Conservation (phyloP, 2,113 vertebrate genomes). For the Pangasianodon gigas region DNA sequence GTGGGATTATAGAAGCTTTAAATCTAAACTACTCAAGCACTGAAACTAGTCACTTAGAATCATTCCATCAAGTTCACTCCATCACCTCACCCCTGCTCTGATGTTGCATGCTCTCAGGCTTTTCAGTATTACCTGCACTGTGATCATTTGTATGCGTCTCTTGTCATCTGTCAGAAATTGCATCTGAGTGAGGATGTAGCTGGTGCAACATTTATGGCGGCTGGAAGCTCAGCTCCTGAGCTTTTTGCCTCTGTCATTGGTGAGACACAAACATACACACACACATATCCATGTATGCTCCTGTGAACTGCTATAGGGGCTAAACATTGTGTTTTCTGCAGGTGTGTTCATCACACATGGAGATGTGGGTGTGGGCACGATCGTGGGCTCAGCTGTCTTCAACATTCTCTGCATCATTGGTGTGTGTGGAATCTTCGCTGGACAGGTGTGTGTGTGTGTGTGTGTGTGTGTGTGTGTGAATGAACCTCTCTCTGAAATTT, state of each 20-base stretch:
- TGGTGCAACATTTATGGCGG: constrained; percentile 90
- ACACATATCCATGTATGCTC: not conserved
- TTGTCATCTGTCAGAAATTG: constrained; percentile 77
- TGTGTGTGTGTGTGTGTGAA: constrained; percentile 81
- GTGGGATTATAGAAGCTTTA: constrained; percentile 27
- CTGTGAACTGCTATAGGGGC: not conserved
- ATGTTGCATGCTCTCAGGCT: not conserved
- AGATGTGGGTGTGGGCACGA: constrained; percentile 88
- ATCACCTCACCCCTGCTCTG: not conserved
- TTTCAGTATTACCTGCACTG: not conserved
- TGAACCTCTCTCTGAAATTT: not conserved
- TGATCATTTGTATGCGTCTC: constrained; percentile 29
- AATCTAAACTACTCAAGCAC: not conserved
- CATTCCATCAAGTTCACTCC: not conserved
- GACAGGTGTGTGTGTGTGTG: constrained; percentile 82
- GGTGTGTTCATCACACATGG: constrained; percentile 90
- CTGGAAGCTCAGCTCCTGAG: constrained; percentile 88
- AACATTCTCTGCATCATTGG: constrained; percentile 89
- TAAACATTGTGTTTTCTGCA: constrained; percentile 54
- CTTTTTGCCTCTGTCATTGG: constrained; percentile 88
- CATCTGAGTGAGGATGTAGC: constrained; percentile 88
- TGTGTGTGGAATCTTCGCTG: constrained; percentile 86
- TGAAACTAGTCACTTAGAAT: not conserved
- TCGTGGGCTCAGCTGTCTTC: constrained; percentile 88
- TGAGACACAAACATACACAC: constrained; percentile 59